Conservation (phyloP, 2,113 vertebrate species). For the Gavialis gangeticus region DNA sequence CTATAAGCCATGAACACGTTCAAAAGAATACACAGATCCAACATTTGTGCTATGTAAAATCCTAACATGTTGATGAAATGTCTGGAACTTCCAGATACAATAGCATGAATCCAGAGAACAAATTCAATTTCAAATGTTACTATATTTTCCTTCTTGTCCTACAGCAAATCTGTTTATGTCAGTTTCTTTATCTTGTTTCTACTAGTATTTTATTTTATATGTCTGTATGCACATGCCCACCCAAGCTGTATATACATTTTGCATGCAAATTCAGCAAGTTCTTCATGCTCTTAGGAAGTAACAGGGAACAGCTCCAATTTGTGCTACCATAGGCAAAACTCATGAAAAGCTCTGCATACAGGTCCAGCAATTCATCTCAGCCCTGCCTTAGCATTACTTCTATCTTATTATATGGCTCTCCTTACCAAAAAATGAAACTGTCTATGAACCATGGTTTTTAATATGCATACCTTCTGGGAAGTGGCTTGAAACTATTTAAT, state of each 20-base stretch:
- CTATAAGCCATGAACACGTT: neutral
- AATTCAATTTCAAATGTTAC: neutral
- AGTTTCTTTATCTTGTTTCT: neutral
- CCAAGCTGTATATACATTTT: neutral
- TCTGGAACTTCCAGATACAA: neutral
- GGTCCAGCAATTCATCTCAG: neutral
- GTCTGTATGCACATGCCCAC: neutral
- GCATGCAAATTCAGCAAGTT: neutral
- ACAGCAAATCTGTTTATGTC: neutral
- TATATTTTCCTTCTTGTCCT: neutral
- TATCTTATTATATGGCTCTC: neutral
- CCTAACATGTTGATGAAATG: neutral
- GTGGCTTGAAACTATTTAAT: neutral
- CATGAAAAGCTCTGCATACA: neutral
- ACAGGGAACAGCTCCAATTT: neutral
- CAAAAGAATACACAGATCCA: neutral
- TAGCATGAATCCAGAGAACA: neutral
- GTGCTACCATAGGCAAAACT: neutral
- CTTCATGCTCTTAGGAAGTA: neutral
- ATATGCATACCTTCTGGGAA: neutral
- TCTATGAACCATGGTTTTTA: neutral
- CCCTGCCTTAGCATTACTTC: neutral
- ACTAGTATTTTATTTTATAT: neutral
- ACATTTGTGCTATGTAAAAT: neutral
- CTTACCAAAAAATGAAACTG: neutral